Percentiles rank a stretch among this genome's conserved stretches.
Evolutionary conservation across 92 coral and sea anemone species (phyloP).

Genomic region (Porites evermanni): DNA sequence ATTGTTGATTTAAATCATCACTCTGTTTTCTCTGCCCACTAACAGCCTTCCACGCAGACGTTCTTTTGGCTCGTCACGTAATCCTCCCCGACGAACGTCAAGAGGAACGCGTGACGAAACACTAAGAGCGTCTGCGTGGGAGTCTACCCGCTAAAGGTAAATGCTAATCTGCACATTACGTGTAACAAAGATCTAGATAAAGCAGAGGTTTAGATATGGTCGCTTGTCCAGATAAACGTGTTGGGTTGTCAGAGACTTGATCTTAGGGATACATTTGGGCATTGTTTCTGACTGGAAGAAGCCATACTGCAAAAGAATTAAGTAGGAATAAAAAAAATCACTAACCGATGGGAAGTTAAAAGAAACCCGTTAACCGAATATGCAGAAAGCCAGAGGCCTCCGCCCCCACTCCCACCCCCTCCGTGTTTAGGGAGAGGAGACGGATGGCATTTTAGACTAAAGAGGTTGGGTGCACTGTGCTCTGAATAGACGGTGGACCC

Average conservation of each 20-base stretch:
- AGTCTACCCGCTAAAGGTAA: background rate
- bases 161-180: background rate
- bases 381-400: too few relatives aligned
- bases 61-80: too few relatives aligned
- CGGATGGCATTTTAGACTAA: too few relatives aligned
- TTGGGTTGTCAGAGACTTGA: slow-evolving; percentile 63
- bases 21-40: background rate
- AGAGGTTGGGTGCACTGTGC: too few relatives aligned
- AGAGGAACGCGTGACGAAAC: too few relatives aligned
- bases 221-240: slow-evolving; percentile 82
- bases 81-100: too few relatives aligned
- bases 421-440: too few relatives aligned
- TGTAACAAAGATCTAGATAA: background rate
- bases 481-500: too few relatives aligned
- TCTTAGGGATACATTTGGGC: slow-evolving; percentile 71
- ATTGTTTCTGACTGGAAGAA: slow-evolving; percentile 66
- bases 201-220: slow-evolving; percentile 76
- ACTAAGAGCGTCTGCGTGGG: too few relatives aligned
- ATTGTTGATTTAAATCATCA: background rate
- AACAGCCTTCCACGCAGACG: too few relatives aligned
- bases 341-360: background rate
- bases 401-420: too few relatives aligned
- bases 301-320: slow-evolving; percentile 37
- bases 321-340: background rate
- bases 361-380: background rate